Base-by-base conservation (phyloP, 2,113 vertebrate genomes). In the Aspiorhynchus laticeps region DNA sequence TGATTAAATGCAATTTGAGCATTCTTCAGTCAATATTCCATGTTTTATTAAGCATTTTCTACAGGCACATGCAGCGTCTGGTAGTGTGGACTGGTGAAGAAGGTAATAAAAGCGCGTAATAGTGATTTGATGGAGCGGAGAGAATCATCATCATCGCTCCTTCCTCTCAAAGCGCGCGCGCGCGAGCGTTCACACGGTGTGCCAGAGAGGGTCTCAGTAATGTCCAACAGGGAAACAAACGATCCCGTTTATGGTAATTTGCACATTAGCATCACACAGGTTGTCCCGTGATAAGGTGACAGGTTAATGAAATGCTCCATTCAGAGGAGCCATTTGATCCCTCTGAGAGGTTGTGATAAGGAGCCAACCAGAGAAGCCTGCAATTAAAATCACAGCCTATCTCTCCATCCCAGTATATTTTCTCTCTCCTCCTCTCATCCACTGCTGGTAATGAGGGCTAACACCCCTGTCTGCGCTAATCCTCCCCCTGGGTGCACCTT, bases 401-500 rank as follows among this genome's bases (percentile, higher is more conserved):
- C 96, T 97, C 85, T 86, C 89, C 86, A 85, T 36, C 87, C 75
- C 86, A 86, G 96, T 96, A 96, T 96, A 96, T 96, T 97, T 97
- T 97, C 96, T 95, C 96, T 95, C 95, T 96, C 96, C 96, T 96
- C 96, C 96, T 96, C 97, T 96, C 96, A 96, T 97, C 93, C 96
- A 95, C 96, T 95, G 95, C 95, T 96, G 96, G 97, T 99, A 99
- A 99, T 99, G 97, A 99, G 98, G 97, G 98, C 97, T 97, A 97
- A 97, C 97, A 97, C 97, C 97, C 95, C 95, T 95, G 97, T 96
- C 95, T 96, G 96, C 96, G 96, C 96, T 97, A 97, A 98, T 96
- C 96, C 97, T 96, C 96, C 93, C 97, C 93, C 92, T 93, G 96
- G 95, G 95, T 97, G 96, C 96, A 95, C 96, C 97, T 95, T 96